Evolutionary conservation across 2,113 vertebrate species (phyloP).

Genomic region (Oreochromis tanganicae): DNA sequence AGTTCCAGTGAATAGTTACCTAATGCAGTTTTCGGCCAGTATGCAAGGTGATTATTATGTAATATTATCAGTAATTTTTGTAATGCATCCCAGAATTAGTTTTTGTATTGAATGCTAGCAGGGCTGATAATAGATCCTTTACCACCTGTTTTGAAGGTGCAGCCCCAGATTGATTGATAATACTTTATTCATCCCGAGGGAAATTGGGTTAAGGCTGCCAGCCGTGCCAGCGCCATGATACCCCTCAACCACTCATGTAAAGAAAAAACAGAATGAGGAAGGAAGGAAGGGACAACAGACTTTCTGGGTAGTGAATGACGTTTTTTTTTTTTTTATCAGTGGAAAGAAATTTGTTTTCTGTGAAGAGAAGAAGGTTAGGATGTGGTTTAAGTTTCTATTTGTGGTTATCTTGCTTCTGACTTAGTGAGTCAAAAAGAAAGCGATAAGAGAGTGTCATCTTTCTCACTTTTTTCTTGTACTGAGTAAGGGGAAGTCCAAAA

Average conservation of each 20-base stretch:
- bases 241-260: not conserved
- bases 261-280: not conserved
- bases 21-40: too few relatives aligned
- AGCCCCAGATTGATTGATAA: not conserved
- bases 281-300: not conserved
- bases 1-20: too few relatives aligned
- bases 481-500: conserved; percentile 19
- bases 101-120: too few relatives aligned
- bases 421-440: not conserved
- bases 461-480: not conserved
- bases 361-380: not conserved
- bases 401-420: not conserved
- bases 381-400: conserved; percentile 5
- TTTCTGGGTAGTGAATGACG: not conserved
- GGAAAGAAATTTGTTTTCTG: not conserved
- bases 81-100: too few relatives aligned
- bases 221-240: too few relatives aligned
- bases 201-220: too few relatives aligned
- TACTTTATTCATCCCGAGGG: too few relatives aligned
- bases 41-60: too few relatives aligned
- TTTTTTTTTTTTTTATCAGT: not conserved
- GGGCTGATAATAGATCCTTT: not conserved
- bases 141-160: not conserved
- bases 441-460: not conserved
- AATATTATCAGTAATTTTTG: too few relatives aligned